Percentiles rank a stretch among this genome's conserved stretches.
Evolutionary conservation across 2,113 vertebrate genomes (phyloP).

Genomic region (Callithrix jacchus): DNA sequence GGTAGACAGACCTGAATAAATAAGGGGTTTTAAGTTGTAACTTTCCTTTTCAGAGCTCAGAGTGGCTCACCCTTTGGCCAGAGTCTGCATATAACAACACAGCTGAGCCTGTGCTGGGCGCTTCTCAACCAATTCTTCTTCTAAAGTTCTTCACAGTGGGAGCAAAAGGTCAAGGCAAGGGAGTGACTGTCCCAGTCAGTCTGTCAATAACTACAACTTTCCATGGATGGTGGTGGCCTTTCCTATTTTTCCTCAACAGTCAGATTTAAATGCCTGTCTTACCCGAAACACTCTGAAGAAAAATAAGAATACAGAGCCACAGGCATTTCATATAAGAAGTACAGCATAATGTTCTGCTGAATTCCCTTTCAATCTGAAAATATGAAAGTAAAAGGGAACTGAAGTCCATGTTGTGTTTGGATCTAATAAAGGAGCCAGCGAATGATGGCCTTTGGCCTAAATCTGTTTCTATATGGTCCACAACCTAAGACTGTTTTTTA

Average conservation of each 20-base stretch:
- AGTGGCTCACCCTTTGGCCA: neutral
- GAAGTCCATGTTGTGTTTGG: neutral
- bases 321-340: neutral
- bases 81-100: neutral
- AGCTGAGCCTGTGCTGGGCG: rapidly evolving
- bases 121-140: neutral
- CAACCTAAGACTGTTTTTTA: neutral
- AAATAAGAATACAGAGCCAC: neutral
- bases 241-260: neutral
- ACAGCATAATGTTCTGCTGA: neutral
- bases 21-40: neutral
- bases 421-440: neutral
- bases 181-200: neutral
- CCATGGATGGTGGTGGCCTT: neutral
- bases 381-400: slow-evolving; percentile 10
- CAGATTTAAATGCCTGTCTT: neutral
- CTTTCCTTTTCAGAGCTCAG: neutral
- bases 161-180: neutral
- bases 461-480: neutral
- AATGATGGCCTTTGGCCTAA: neutral
- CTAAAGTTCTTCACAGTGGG: neutral
- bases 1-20: neutral
- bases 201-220: neutral
- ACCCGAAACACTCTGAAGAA: neutral
- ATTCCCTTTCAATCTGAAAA: neutral